Evolutionary conservation across 2,113 vertebrate genomes (phyloP).

Genomic region (Thalassarche chlororhynchos): DNA sequence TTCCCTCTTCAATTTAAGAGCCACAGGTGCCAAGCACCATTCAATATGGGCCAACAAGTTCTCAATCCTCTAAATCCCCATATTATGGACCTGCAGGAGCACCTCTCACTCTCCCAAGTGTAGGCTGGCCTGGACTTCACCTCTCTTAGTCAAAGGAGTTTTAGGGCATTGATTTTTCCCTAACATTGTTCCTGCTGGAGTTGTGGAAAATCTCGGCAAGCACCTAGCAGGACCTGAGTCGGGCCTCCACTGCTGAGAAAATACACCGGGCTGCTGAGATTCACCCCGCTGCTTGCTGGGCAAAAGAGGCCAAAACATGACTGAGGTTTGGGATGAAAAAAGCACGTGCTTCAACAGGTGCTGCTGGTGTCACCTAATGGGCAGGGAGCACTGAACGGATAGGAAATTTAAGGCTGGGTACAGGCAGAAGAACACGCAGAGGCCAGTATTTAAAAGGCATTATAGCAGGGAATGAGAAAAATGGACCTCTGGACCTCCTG

Average conservation of each 20-base stretch:
- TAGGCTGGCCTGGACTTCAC: neutral
- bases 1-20: neutral
- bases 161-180: neutral
- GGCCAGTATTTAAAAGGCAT: neutral
- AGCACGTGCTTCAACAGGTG: fast-evolving
- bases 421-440: neutral
- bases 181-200: neutral
- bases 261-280: neutral
- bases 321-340: neutral
- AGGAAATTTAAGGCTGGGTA: neutral
- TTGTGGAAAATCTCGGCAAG: neutral
- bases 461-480: neutral
- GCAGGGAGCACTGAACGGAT: neutral
- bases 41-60: neutral
- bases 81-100: neutral
- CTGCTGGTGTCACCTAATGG: neutral
- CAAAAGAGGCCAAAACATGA: neutral
- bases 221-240: neutral
- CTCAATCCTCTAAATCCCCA: neutral
- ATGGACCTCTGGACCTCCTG: neutral
- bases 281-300: neutral
- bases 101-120: neutral
- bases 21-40: neutral
- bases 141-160: neutral
- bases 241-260: neutral